A percentile compares a stretch with the other conserved stretches of the same genome.
These are phyloP conservation scores for Drosophila fungiperda DNA, from an alignment of 2,888 invertebrate genomes.

Conservation along the genomic window DNA sequence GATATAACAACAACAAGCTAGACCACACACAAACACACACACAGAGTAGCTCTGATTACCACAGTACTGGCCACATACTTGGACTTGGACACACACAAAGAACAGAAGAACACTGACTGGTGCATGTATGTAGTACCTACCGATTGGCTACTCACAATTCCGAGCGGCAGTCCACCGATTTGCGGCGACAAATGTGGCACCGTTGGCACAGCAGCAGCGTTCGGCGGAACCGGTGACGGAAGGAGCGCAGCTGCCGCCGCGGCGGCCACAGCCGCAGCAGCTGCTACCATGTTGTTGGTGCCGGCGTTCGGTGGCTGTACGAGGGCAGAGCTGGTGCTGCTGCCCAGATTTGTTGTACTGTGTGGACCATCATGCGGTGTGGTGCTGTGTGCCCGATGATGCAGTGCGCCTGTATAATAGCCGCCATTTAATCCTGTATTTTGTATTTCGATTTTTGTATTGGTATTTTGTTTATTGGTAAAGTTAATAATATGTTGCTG, in stretches of 20 bases:
- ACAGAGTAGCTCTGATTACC: constrained; percentile 43
- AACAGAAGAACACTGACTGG: constrained; percentile 55
- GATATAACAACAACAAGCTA: constrained; percentile 42
- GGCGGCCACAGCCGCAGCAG: constrained; percentile 66
- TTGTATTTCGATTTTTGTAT: constrained; percentile 76
- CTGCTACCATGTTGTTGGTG: constrained; percentile 53
- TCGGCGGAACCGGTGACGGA: constrained; percentile 52
- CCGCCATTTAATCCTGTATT: constrained; percentile 89
- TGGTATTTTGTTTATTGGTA: constrained; percentile 58
- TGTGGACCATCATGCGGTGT: constrained; percentile 89
- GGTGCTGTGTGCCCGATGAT: constrained; percentile 94
- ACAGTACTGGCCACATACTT: constrained; percentile 35
- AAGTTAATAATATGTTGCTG: constrained; percentile 54
- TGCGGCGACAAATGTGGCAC: constrained; percentile 84
- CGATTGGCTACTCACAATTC: constrained; percentile 86
- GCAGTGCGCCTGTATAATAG: constrained; percentile 90
- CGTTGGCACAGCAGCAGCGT: constrained; percentile 83
- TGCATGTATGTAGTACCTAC: constrained; percentile 80
- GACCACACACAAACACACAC: constrained; percentile 50
- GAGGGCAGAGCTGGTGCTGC: constrained; percentile 72
- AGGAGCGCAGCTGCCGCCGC: constrained; percentile 63
- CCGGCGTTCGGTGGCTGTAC: constrained; percentile 77
- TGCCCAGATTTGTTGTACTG: constrained; percentile 76
- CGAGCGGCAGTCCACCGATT: constrained; percentile 86
- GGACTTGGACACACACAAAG: constrained; percentile 46